Conservation (phyloP, 1,140 invertebrate species). For the Lordiphosa clarofinis region DNA sequence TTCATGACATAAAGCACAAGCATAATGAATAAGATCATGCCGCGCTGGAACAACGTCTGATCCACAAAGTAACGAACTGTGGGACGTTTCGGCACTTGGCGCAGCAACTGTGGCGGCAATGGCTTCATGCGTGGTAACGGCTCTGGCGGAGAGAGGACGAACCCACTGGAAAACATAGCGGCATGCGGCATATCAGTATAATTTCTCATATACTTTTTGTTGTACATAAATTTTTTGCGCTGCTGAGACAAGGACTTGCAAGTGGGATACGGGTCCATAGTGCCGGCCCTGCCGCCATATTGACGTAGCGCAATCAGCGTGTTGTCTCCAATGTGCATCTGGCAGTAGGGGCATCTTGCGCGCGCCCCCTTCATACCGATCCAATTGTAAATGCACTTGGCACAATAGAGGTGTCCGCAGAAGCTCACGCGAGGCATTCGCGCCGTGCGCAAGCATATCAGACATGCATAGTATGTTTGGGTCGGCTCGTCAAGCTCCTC, state of each 20-base stretch:
- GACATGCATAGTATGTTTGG: slow-evolving; percentile 19
- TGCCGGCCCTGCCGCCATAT: fast-evolving
- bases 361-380: neutral
- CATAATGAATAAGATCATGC: slow-evolving; percentile 8
- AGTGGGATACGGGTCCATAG: neutral
- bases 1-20: slow-evolving; percentile 5
- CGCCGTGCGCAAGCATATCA: slow-evolving; percentile 41
- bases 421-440: slow-evolving; percentile 23
- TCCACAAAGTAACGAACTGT: neutral
- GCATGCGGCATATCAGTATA: slow-evolving; percentile 1
- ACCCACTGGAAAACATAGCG: slow-evolving; percentile 10
- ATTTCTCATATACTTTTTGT: neutral
- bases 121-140: slow-evolving; percentile 24
- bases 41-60: slow-evolving; percentile 8
- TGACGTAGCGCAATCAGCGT: slow-evolving; percentile 31
- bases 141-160: neutral
- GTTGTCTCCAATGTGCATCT: slow-evolving; percentile 19
- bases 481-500: neutral
- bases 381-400: slow-evolving; percentile 35
- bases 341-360: slow-evolving; percentile 43
- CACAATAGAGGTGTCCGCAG: slow-evolving; percentile 52
- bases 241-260: slow-evolving; percentile 16
- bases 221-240: neutral
- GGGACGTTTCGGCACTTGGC: neutral
- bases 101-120: slow-evolving; percentile 25